These are phyloP conservation scores for Bilobella aurantiaca DNA, from an alignment of 1,140 invertebrate species.

Conservation along the genomic window DNA sequence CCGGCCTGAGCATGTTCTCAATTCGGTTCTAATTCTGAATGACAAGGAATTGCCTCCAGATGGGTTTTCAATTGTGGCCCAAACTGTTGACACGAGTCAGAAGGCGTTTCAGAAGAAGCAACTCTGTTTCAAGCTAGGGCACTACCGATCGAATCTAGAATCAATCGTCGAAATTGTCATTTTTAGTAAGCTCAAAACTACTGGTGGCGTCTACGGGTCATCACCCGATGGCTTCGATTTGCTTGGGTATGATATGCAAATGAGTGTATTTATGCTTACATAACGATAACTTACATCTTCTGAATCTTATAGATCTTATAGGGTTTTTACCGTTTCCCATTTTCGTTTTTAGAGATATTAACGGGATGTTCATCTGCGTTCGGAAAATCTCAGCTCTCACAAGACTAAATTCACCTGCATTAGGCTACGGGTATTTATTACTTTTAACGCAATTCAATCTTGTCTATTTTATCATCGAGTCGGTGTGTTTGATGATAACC, in stretches of 20 bases:
- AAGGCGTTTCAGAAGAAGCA: slow-evolving; percentile 44
- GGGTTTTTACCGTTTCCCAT: neutral
- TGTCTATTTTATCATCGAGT: too few relatives aligned
- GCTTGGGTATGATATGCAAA: slow-evolving; percentile 37
- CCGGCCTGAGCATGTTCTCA: slow-evolving; percentile 41
- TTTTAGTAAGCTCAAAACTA: slow-evolving; percentile 38
- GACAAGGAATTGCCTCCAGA: slow-evolving; percentile 42
- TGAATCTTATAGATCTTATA: too few relatives aligned
- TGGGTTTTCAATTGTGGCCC: slow-evolving; percentile 40
- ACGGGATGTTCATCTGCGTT: slow-evolving; percentile 38
- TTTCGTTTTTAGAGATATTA: slow-evolving; percentile 39
- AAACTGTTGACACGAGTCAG: slow-evolving; percentile 40
- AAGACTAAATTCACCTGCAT: slow-evolving; percentile 23
- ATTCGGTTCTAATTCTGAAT: slow-evolving; percentile 40
- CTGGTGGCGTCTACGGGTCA: slow-evolving; percentile 24
- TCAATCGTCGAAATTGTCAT: slow-evolving; percentile 43
- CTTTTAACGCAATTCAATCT: too few relatives aligned
- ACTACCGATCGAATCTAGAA: slow-evolving; percentile 39
- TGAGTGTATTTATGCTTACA: neutral
- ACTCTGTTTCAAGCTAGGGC: slow-evolving; percentile 40
- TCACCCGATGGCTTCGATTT: slow-evolving; percentile 42
- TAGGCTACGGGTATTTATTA: slow-evolving; percentile 26
- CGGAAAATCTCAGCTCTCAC: slow-evolving; percentile 32
- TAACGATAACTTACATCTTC: too few relatives aligned
- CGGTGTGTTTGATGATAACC: too few relatives aligned